phyloP scores from a whole-genome alignment of 2,888 invertebrate genomes.

The Lithophane semibrunnea region DNA sequence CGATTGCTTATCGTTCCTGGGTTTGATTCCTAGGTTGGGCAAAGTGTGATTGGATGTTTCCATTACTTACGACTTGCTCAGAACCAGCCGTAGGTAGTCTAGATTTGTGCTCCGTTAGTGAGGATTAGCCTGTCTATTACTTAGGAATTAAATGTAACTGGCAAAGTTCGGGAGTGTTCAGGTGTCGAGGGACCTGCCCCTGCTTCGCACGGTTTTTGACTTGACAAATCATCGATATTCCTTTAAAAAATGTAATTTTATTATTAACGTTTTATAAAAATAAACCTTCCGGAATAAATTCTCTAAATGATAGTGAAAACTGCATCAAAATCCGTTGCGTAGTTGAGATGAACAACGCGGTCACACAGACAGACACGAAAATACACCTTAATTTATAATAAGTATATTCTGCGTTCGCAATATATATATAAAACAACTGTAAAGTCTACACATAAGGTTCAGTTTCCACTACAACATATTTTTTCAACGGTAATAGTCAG shows the following conservation, averaged over 20 bases:
- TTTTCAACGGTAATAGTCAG: too few relatives aligned
- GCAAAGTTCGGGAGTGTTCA: neutral
- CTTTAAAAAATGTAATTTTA: neutral
- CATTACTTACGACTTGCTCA: neutral
- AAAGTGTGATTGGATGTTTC: neutral
- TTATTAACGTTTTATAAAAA: neutral
- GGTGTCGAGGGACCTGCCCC: neutral
- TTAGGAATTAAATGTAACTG: neutral
- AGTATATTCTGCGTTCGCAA: too few relatives aligned
- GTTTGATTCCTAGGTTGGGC: neutral
- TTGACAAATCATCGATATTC: neutral
- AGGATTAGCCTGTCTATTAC: neutral
- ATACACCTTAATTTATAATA: neutral
- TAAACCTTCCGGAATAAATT: neutral
- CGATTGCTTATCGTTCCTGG: neutral
- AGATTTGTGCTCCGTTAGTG: neutral
- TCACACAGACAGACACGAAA: neutral
- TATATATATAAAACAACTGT: too few relatives aligned
- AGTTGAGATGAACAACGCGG: neutral
- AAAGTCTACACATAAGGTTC: too few relatives aligned
- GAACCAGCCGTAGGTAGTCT: neutral
- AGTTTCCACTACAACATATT: too few relatives aligned
- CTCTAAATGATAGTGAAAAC: neutral
- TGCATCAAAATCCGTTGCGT: neutral
- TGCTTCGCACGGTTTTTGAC: neutral